Evolutionary conservation across 1,140 invertebrate genomes (phyloP).

Genomic region (Drosophila funebris): DNA sequence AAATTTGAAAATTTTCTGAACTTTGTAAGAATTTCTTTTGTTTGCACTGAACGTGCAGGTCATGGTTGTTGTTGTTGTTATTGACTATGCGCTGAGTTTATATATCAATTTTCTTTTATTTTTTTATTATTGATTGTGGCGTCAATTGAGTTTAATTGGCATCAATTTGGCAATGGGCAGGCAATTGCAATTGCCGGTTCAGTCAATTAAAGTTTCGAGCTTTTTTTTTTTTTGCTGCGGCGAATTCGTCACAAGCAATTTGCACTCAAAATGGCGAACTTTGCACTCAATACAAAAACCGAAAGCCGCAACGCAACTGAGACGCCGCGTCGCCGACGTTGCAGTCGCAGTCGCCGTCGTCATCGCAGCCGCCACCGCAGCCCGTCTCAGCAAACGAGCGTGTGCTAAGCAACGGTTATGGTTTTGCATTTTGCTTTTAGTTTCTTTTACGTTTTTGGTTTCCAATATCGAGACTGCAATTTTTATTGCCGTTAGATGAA

Average conservation of each 20-base stretch:
- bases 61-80: constrained; percentile 36
- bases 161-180: constrained; percentile 48
- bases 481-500: constrained; percentile 49
- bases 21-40: constrained; percentile 42
- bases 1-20: constrained; percentile 36
- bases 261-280: constrained; percentile 48
- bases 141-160: constrained; percentile 67
- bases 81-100: constrained; percentile 32
- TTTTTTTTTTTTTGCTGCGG: constrained; percentile 13
- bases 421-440: constrained; percentile 13
- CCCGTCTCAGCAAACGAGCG: not conserved
- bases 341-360: too few relatives aligned
- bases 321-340: not conserved
- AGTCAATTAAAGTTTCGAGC: constrained; percentile 43
- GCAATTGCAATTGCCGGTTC: constrained; percentile 41
- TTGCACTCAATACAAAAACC: constrained; percentile 20
- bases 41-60: constrained; percentile 27
- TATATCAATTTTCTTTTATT: constrained; percentile 7
- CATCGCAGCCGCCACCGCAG: too few relatives aligned
- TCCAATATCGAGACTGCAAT: constrained; percentile 30
- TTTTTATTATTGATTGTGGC: constrained; percentile 29
- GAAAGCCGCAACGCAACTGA: not conserved
- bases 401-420: constrained; percentile 34
- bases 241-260: constrained; percentile 31
- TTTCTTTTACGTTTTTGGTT: constrained; percentile 21